Evolutionary conservation across 2,888 invertebrate species (phyloP).

Genomic region (Lapara coniferarum): DNA sequence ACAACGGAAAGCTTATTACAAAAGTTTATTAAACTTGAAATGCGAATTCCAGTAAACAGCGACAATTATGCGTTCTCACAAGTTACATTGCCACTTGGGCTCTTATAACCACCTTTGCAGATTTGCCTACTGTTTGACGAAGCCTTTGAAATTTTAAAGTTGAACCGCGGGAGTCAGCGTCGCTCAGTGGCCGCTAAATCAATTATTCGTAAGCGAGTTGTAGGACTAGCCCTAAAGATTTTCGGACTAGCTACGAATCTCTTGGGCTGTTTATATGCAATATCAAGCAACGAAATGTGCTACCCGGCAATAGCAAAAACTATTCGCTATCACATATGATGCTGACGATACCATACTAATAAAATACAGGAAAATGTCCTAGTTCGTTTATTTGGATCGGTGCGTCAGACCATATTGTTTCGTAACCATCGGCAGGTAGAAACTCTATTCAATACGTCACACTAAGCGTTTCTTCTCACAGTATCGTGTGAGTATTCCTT

Average conservation of each 20-base stretch:
- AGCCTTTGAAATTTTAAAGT: constrained; percentile 36
- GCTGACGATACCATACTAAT: too few relatives aligned
- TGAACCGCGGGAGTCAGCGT: constrained; percentile 27
- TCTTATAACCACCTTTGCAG: constrained; percentile 28
- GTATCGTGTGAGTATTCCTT: constrained; percentile 56
- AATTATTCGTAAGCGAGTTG: background rate
- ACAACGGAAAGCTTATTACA: constrained; percentile 19
- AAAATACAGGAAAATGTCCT: too few relatives aligned
- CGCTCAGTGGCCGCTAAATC: background rate
- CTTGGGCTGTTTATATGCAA: background rate
- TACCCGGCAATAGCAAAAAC: too few relatives aligned
- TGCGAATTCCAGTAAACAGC: constrained; percentile 2
- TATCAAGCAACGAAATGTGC: too few relatives aligned
- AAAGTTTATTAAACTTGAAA: constrained; percentile 21
- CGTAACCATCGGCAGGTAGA: constrained; percentile 29
- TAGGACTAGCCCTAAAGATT: background rate
- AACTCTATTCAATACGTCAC: constrained; percentile 46
- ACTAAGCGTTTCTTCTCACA: constrained; percentile 43
- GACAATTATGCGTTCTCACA: constrained; percentile 22
- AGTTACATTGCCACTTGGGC: constrained; percentile 31
- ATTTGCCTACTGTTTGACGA: constrained; percentile 36
- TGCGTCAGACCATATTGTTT: constrained; percentile 43
- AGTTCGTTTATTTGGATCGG: background rate
- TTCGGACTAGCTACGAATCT: background rate
- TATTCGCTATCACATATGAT: background rate